Evolutionary conservation across 1,140 invertebrate genomes (phyloP).

Genomic region (Diprion similis): DNA sequence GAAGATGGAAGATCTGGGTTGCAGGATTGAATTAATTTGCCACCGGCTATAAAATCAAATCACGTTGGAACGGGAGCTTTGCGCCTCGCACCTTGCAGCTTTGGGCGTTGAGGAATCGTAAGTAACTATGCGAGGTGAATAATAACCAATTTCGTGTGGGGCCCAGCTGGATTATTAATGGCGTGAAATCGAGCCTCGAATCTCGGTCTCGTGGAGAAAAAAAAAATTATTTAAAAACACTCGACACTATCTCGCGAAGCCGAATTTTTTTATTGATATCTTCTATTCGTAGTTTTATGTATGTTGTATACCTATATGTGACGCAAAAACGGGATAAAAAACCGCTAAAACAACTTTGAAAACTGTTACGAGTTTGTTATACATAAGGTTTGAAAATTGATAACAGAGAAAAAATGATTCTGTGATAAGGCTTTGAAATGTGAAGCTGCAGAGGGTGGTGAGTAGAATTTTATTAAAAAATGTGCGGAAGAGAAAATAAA

Average conservation of each 20-base stretch:
- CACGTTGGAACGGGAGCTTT: neutral
- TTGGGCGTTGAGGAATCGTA: neutral
- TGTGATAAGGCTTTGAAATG: no score
- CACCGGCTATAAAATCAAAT: neutral
- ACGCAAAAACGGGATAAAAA: no score
- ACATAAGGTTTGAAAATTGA: no score
- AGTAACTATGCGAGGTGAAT: constrained; percentile 2
- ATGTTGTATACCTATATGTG: no score
- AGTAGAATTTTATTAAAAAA: no score
- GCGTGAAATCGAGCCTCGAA: neutral
- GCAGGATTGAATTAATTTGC: neutral
- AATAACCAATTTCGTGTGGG: neutral
- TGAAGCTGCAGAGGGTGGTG: no score
- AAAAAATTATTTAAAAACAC: neutral
- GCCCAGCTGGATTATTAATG: neutral
- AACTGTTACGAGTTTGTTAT: no score
- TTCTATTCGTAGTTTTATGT: no score
- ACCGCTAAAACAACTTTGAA: no score
- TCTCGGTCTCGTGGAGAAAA: neutral
- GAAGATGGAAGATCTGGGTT: neutral
- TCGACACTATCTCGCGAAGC: neutral
- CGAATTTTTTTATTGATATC: no score
- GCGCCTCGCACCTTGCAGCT: neutral
- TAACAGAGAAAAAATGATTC: no score
- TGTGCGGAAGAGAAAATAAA: no score